Evolutionary conservation across 2,797 vertebrate species (phyloP), one percentile per base, ranked within the genome.

Genomic region (Enteromius fasciolatus): DNA sequence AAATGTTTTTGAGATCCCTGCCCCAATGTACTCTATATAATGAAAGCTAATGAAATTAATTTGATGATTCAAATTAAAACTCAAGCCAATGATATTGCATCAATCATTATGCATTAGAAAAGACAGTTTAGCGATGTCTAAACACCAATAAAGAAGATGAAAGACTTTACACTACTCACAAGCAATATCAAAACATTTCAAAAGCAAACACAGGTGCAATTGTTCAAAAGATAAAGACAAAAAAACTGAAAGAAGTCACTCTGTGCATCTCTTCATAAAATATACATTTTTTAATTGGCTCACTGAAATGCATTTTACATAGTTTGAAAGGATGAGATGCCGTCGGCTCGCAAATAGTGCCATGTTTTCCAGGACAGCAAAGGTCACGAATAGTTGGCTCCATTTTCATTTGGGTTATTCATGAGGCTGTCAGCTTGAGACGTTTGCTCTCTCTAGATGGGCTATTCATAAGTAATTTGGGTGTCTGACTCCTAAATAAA

Each of bases 381-480:
- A 88, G 88, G 88, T 88, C 88, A 87, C 11, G 20, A 76, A 82
- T 84, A 78, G 66, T 76, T 78, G 80, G 73, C 66, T 90, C 77
- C 50, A 57, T 82, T 85, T 86, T 87, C 59, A 69, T 83, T 78
- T 84, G 70, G 74, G 57, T 86, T 87, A 87, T 90, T 85, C 88
- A 87, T 88, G 81, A 89, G 84, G 33, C 84, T 85, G 78, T 88
- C 79, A 54, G 28, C 50, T 20, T 23, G 15, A 57, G 85, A 76
- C 44, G 54, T 72, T 86, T 77, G 63, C 83, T 85, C 82, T 83
- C 79, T 80, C 66, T 75, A 86, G 87, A 87, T 84, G 81, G 76
- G 66, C 78, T 85, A 86, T 88, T 86, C 81, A 86, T 88, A 81
- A 88, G 87, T 84, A 48, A 88, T 86, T 86, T 83, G 83, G 67